Base-by-base conservation (phyloP, 2,888 invertebrate species). In the Drosophila pseudotalamancana region DNA sequence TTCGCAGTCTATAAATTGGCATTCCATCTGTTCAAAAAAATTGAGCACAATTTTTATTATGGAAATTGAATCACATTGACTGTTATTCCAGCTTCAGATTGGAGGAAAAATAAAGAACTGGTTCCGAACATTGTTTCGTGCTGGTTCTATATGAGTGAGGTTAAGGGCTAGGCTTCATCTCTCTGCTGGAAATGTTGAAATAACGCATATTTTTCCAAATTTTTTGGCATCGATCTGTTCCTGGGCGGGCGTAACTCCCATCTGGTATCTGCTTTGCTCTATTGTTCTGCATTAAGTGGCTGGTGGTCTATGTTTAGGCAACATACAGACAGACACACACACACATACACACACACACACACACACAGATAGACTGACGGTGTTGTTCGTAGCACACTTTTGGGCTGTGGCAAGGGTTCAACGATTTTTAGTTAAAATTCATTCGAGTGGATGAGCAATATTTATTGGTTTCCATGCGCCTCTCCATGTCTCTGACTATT, bases 391-490 rank as follows among this genome's bases (percentile, higher is more conserved):
- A 45, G 46, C 61, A 66, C 34, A 43, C 66, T 77, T 66, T 67
- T 56, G 42, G 69, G 49, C 53, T 37, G 71, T 25, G 62, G 70
- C 56, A 80, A 84, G 72, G 87, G 78, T 81, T 87, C 82, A 87
- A 87, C 75, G 85, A 62, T 84, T 84, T 81, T 66, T 75, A 75
- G 72, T 87, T 77, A 88, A 88, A 88, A 80, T 77, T 66, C 87
- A 87, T 79, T 87, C 79, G 86, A 86, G 84, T 83, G 88, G 76
- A 87, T 87, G 88, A 86, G 74, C 87, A 88, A 88, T 87, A 88
- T 87, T 87, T 87, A 87, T 87, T 87, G 88, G 86, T 88, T 86
- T 83, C 81, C 75, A 74, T 77, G 75, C 56, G 75, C 65, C 74
- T 49, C 51, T 55, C 43, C 48, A 66, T 50, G 59, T 43, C 48